A percentile compares a stretch with the other conserved stretches of the same genome.
These are phyloP conservation scores for human (Homo sapiens) DNA, from an alignment of 2,113 vertebrate genomes.

Conservation along the genomic window DNA sequence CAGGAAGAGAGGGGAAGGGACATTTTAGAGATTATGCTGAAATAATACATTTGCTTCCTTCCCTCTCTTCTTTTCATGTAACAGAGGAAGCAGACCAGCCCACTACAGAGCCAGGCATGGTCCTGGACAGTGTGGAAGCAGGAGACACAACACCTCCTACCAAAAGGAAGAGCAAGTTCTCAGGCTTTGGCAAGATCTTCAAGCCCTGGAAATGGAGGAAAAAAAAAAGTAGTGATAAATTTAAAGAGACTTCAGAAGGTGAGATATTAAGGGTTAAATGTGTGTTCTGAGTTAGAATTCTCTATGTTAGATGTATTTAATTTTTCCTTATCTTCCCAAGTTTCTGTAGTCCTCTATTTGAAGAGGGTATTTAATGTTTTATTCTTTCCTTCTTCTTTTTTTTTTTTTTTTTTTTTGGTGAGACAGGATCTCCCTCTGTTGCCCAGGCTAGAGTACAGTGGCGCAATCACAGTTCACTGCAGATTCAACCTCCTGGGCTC, in stretches of 20 bases:
- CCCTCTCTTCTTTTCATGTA: constrained; percentile 38
- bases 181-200: constrained; percentile 97
- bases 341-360: background rate
- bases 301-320: background rate
- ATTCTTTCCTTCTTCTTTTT: too few relatives aligned
- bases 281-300: background rate
- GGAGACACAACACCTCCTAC: constrained; percentile 92
- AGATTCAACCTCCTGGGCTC: too few relatives aligned
- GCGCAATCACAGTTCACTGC: too few relatives aligned
- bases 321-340: background rate
- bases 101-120: constrained; percentile 82
- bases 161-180: constrained; percentile 98
- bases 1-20: constrained; percentile 47
- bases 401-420: too few relatives aligned
- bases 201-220: constrained; percentile 99
- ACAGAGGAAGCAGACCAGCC: constrained; percentile 91
- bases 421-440: too few relatives aligned
- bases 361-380: constrained; percentile 4
- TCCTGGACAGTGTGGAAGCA: constrained; percentile 88
- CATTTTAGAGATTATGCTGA: background rate
- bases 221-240: constrained; percentile 98
- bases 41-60: constrained; percentile 54
- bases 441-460: too few relatives aligned
- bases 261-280: constrained; percentile 58
- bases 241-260: constrained; percentile 98